A percentile compares a stretch with the other conserved stretches of the same genome.
phyloP scores from a whole-genome alignment of 2,113 vertebrate genomes.

The Semicossyphus pulcher region DNA sequence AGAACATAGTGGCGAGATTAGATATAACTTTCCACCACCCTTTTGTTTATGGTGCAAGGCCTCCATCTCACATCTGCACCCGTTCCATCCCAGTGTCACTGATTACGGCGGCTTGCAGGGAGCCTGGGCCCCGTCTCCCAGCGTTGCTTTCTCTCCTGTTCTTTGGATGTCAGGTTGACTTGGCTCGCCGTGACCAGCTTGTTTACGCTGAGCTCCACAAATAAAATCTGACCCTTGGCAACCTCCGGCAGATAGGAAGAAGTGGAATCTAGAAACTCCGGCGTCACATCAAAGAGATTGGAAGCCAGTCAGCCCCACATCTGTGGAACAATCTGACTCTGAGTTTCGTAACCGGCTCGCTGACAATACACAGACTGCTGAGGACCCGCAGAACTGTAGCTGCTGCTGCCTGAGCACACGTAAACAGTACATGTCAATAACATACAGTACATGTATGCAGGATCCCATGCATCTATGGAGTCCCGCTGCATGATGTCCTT shows the following conservation, averaged over 20 bases:
- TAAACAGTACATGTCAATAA: constrained; percentile 26
- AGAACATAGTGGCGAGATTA: constrained; percentile 33
- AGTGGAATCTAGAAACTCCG: constrained; percentile 66
- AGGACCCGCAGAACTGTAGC: constrained; percentile 41
- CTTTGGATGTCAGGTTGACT: constrained; percentile 53
- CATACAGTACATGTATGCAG: constrained; percentile 17
- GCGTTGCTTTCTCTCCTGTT: constrained; percentile 17
- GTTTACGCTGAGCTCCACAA: constrained; percentile 58
- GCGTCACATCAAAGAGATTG: constrained; percentile 64
- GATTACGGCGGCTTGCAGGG: constrained; percentile 41
- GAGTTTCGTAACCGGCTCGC: constrained; percentile 55
- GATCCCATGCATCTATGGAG: constrained; percentile 41
- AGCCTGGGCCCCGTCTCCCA: constrained; percentile 23
- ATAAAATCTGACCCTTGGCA: constrained; percentile 64
- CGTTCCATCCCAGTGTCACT: constrained; percentile 47
- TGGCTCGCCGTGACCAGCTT: constrained; percentile 34
- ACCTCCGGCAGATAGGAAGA: constrained; percentile 59
- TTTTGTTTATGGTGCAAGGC: constrained; percentile 41
- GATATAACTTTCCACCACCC: constrained; percentile 25
- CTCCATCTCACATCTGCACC: constrained; percentile 42
- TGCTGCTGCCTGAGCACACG: constrained; percentile 24
- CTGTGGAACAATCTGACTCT: constrained; percentile 66
- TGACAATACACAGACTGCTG: constrained; percentile 54
- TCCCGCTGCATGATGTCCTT: neutral
- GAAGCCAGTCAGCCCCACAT: constrained; percentile 68